Conservation (phyloP, 2,113 vertebrate species). For the Calcarius ornatus region DNA sequence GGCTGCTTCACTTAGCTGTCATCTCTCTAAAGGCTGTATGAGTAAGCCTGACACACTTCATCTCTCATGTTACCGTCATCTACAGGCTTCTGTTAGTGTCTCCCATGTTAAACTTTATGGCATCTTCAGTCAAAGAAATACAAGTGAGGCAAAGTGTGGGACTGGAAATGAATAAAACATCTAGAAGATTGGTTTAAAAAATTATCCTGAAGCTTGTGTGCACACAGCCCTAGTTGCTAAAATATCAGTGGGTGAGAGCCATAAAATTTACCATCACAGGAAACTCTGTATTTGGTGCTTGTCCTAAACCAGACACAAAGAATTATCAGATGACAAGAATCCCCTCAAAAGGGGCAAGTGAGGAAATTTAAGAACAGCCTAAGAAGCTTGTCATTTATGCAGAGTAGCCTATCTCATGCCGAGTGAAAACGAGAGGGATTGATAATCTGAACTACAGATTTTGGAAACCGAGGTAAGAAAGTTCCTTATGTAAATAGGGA, state of each 20-base stretch:
- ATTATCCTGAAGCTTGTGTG: background rate
- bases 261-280: background rate
- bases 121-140: background rate
- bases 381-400: background rate
- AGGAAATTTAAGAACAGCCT: background rate
- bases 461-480: background rate
- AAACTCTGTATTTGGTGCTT: background rate
- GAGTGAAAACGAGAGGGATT: background rate
- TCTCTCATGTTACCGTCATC: background rate
- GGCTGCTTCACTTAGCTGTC: slow-evolving; percentile 18
- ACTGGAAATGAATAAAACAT: background rate
- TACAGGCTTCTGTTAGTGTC: background rate
- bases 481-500: background rate
- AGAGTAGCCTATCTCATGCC: background rate
- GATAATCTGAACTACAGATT: background rate
- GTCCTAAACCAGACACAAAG: background rate
- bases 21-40: background rate
- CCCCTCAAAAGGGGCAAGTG: background rate
- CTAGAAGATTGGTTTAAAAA: background rate
- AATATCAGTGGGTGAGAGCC: background rate
- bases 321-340: background rate
- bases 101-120: background rate
- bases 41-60: slow-evolving; percentile 29
- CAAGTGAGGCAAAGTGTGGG: background rate
- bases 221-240: background rate